phyloP scores from a whole-genome alignment of 2,888 invertebrate species.

The Steinernema hermaphroditum region DNA sequence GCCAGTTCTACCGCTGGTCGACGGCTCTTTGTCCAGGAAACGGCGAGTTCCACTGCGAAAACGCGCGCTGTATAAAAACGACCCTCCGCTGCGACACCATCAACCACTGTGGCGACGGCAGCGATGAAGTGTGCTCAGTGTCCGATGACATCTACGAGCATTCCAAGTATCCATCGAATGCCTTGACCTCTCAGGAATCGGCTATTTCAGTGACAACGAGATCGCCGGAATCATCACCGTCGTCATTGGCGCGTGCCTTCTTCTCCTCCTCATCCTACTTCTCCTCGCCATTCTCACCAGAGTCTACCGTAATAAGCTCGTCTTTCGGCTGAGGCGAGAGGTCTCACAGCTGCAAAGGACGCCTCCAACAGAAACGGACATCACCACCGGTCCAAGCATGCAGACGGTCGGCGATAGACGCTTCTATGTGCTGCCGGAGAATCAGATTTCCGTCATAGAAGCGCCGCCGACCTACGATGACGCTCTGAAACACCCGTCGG shows the following conservation, averaged over 20 bases:
- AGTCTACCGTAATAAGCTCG: slow-evolving; percentile 40
- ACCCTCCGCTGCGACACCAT: slow-evolving; percentile 77
- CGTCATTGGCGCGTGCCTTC: slow-evolving; percentile 36
- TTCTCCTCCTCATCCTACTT: slow-evolving; percentile 37
- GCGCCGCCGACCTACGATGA: slow-evolving; percentile 63
- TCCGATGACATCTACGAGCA: slow-evolving; percentile 28
- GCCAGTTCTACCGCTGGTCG: slow-evolving; percentile 66
- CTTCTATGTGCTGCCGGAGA: slow-evolving; percentile 59
- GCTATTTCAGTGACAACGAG: slow-evolving; percentile 31
- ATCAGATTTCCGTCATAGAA: slow-evolving; percentile 56
- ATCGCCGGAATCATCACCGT: slow-evolving; percentile 34
- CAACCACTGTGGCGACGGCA: slow-evolving; percentile 75
- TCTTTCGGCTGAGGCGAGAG: slow-evolving; percentile 35
- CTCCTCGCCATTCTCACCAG: slow-evolving; percentile 39
- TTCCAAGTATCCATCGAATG: background rate
- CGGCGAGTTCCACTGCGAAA: slow-evolving; percentile 76
- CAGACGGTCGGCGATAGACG: slow-evolving; percentile 62
- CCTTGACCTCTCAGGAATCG: background rate
- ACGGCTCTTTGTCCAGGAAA: slow-evolving; percentile 68
- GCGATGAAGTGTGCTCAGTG: slow-evolving; percentile 47
- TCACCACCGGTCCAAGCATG: slow-evolving; percentile 42
- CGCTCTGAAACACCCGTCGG: slow-evolving; percentile 58
- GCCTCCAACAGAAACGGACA: background rate
- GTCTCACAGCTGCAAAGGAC: slow-evolving; percentile 16
- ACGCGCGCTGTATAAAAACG: slow-evolving; percentile 72